These are phyloP conservation scores for Syrista parreyssii DNA, from an alignment of 2,888 invertebrate genomes.

Conservation along the genomic window DNA sequence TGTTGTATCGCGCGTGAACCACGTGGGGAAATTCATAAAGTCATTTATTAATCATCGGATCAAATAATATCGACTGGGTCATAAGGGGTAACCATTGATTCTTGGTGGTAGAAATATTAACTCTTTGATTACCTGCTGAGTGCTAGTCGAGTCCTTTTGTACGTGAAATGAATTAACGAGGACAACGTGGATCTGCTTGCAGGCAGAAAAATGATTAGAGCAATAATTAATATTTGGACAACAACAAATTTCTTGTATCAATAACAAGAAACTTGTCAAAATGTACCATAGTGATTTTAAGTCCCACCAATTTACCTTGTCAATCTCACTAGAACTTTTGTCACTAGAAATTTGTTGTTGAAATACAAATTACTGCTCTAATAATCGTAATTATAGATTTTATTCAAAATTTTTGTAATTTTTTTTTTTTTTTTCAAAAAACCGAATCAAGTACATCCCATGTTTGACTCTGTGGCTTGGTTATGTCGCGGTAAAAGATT, in stretches of 20 bases:
- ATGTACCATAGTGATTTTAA: background rate
- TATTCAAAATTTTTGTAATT: background rate
- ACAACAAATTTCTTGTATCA: background rate
- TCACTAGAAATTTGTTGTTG: background rate
- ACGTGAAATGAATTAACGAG: background rate
- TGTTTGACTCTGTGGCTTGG: too few species aligned
- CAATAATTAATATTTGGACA: too few species aligned
- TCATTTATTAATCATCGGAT: background rate
- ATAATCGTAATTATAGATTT: background rate
- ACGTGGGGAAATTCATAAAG: background rate
- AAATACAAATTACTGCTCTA: too few species aligned
- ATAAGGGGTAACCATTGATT: slow-evolving; percentile 10
- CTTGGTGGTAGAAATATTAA: slow-evolving; percentile 24
- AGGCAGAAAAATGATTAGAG: too few species aligned
- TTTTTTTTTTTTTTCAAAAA: too few species aligned
- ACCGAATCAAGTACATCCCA: too few species aligned
- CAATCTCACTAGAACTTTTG: background rate
- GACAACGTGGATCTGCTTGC: background rate
- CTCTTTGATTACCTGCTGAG: slow-evolving; percentile 40
- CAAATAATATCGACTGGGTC: background rate
- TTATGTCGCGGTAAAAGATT: background rate
- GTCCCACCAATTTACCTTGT: too few species aligned
- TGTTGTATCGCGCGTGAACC: background rate
- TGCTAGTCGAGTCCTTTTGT: background rate
- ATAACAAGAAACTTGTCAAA: background rate